phyloP scores from a whole-genome alignment of 2,888 invertebrate genomes.

The Notodonta dromedarius region DNA sequence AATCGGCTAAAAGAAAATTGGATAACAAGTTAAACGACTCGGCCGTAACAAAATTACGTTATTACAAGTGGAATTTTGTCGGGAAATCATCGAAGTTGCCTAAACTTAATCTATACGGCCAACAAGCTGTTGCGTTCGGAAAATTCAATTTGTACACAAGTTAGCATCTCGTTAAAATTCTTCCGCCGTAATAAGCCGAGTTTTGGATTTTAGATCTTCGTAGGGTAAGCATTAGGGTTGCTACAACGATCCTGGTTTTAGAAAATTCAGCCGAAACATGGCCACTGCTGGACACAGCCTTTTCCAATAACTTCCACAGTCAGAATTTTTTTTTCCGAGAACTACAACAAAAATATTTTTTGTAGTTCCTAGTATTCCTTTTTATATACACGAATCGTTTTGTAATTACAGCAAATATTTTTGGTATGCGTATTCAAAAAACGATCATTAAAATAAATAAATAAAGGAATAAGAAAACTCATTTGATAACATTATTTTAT shows the following conservation, averaged over 20 bases:
- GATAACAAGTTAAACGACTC: slow-evolving; percentile 46
- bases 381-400: no score
- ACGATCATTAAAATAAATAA: no score
- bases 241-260: neutral
- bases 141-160: slow-evolving; percentile 83
- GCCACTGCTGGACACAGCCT: no score
- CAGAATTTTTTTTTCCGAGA: no score
- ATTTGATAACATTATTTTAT: no score
- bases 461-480: no score
- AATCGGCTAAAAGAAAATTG: slow-evolving; percentile 37
- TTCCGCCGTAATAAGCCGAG: slow-evolving; percentile 75
- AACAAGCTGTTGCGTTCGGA: slow-evolving; percentile 74
- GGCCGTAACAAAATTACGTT: slow-evolving; percentile 52
- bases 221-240: slow-evolving; percentile 14
- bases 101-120: slow-evolving; percentile 74
- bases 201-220: slow-evolving; percentile 53
- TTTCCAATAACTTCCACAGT: no score
- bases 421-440: no score
- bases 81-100: slow-evolving; percentile 72
- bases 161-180: slow-evolving; percentile 82
- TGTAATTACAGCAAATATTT: no score
- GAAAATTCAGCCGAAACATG: no score
- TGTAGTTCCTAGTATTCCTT: no score
- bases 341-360: no score
- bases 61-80: slow-evolving; percentile 63